Base-by-base conservation (phyloP, 2,888 invertebrate species). In the Dilophus febrilis region DNA sequence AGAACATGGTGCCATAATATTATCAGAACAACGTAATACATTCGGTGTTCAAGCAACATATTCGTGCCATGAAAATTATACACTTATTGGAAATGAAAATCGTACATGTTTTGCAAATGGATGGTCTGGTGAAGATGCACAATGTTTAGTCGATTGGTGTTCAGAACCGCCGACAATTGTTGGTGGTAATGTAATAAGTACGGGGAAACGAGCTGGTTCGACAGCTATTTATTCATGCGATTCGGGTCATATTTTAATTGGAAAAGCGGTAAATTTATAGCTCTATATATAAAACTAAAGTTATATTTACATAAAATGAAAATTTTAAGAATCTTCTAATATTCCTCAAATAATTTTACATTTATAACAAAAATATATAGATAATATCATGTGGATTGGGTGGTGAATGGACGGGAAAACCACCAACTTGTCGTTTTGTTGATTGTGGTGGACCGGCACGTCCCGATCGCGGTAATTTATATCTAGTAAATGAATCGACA, bases 71-170 rank as follows among this genome's bases (percentile, higher is more conserved):
- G 77, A 80, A 51, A 90, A 91, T 56, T 83, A 85, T 58, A 90
- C 88, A 0, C 64, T 90, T 3, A 77, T 82, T 6, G 88, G 88
- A 1, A 73, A 70, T 46, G 69, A 72, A 35, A 72, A 72, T 44
- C 65, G 87, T 17, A 64, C 66, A n/a, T 90, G 90, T 52, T 72
- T 71, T 0, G 73, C 79, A 42, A 72, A 72, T 30, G 85, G 80
- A 1, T 88, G 88, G 88, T 75, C 73, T 34, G 83, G 81, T 0
- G 73, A 75, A 40, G 69, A 78, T 7, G 85, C 88, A 0, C 75
- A 78, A 50, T 90, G 88, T 57, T 63, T 86, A 36, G 84, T 82
- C 54, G 78, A 86, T 61, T 79, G 88, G 87, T 90, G 90, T 56
- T 81, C 85, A 0, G 82, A 83, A 45, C 86, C 88, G 1, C 80